These are phyloP conservation scores for Cacoxenus indagator DNA, from an alignment of 2,888 invertebrate genomes.

Conservation along the genomic window DNA sequence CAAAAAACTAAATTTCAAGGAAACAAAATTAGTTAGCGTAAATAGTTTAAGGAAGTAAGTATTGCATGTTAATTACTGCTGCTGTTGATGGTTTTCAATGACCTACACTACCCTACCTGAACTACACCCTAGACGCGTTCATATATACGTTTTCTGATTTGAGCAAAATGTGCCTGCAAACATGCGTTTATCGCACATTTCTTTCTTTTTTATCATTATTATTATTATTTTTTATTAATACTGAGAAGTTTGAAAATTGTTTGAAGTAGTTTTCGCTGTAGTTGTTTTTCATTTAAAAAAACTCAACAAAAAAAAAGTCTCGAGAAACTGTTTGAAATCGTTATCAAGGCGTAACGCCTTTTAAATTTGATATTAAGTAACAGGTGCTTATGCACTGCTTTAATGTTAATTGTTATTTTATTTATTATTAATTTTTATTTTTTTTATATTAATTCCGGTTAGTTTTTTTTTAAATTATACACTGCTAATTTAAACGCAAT, in stretches of 20 bases:
- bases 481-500: constrained; percentile 69
- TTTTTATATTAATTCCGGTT: constrained; percentile 36
- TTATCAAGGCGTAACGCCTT: constrained; percentile 15
- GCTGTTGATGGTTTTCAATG: not conserved
- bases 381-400: constrained; percentile 29
- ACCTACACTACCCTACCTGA: not conserved
- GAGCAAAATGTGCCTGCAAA: constrained; percentile 46
- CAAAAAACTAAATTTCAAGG: no score
- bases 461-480: constrained; percentile 52
- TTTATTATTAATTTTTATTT: constrained; percentile 39
- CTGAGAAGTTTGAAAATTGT: constrained; percentile 14
- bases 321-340: not conserved
- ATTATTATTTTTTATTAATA: constrained; percentile 20
- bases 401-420: constrained; percentile 23
- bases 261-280: constrained; percentile 21
- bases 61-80: constrained; percentile 7
- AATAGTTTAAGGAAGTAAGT: no score
- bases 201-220: constrained; percentile 28
- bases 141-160: no score
- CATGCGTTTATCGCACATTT: not conserved
- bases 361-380: constrained; percentile 8
- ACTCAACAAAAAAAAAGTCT: not conserved
- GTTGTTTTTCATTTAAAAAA: constrained; percentile 25
- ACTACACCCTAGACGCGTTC: no score
- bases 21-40: no score